A percentile compares a stretch with the other conserved stretches of the same genome.
phyloP scores from a whole-genome alignment of 2,888 invertebrate species.

The Acanthoscelides obtectus region DNA sequence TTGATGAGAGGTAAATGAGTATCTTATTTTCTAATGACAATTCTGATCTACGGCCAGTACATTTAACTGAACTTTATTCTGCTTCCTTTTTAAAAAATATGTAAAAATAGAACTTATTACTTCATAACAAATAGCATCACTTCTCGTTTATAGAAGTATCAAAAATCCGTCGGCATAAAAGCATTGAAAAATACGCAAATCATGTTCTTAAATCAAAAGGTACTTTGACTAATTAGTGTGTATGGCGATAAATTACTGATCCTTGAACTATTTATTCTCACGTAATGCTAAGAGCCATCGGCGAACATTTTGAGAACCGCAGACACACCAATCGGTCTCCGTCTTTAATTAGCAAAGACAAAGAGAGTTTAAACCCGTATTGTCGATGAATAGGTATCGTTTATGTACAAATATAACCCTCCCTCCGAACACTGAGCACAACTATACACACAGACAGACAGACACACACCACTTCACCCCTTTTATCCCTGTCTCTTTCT shows the following conservation, averaged over 20 bases:
- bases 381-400: slow-evolving; percentile 42
- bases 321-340: slow-evolving; percentile 32
- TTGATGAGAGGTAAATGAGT: too few species aligned
- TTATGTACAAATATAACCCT: slow-evolving; percentile 24
- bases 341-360: slow-evolving; percentile 47
- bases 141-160: too few species aligned
- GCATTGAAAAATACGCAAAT: neutral
- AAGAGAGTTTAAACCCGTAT: slow-evolving; percentile 43
- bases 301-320: slow-evolving; percentile 25
- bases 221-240: neutral
- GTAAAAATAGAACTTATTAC: too few species aligned
- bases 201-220: neutral
- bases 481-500: neutral
- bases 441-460: slow-evolving; percentile 18
- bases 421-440: slow-evolving; percentile 8
- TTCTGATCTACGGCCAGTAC: too few species aligned
- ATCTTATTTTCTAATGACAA: too few species aligned
- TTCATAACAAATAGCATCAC: too few species aligned
- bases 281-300: neutral
- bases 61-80: too few species aligned
- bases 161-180: too few species aligned
- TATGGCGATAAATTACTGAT: neutral
- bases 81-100: too few species aligned
- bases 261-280: neutral
- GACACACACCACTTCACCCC: neutral